Percentiles rank a stretch among this genome's conserved stretches.
Conservation (phyloP, 2,113 vertebrate species). For the Colossoma macropomum region DNA sequence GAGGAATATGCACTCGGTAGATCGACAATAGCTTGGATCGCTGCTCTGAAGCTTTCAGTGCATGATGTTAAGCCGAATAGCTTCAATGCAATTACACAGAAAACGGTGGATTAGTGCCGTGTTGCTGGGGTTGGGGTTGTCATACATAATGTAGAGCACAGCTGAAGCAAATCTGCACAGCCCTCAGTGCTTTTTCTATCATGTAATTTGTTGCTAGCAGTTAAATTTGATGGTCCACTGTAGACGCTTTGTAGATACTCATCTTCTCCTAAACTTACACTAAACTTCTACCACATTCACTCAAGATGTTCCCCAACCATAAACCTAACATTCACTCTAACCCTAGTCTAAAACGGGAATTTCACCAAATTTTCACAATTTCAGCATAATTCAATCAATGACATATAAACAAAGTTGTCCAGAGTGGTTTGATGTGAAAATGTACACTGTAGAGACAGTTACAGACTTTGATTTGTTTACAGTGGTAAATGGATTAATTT, state of each 20-base stretch:
- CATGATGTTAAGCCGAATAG: conserved; percentile 68
- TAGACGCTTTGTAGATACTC: background rate
- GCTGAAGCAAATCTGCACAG: conserved; percentile 57
- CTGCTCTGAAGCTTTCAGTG: conserved; percentile 65
- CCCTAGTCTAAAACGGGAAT: too few species aligned
- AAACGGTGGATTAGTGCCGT: conserved; percentile 70
- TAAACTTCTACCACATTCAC: too few species aligned
- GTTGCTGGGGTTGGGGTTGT: conserved; percentile 74
- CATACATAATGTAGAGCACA: conserved; percentile 60
- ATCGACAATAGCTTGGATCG: conserved; percentile 66
- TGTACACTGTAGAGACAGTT: too few species aligned
- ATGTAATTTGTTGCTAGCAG: background rate
- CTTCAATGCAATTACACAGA: conserved; percentile 71
- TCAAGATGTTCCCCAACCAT: too few species aligned
- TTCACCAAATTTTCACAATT: too few species aligned
- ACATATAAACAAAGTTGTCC: too few species aligned
- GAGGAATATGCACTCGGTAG: conserved; percentile 36
- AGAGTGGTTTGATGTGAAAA: too few species aligned
- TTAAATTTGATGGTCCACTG: background rate
- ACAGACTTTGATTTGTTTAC: too few species aligned
- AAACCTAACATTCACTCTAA: too few species aligned
- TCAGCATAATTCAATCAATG: too few species aligned
- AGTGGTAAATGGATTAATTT: too few species aligned
- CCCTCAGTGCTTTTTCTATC: background rate
- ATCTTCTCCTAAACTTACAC: background rate